Conservation (phyloP, 2,113 vertebrate species). For the Hystrix cristata region DNA sequence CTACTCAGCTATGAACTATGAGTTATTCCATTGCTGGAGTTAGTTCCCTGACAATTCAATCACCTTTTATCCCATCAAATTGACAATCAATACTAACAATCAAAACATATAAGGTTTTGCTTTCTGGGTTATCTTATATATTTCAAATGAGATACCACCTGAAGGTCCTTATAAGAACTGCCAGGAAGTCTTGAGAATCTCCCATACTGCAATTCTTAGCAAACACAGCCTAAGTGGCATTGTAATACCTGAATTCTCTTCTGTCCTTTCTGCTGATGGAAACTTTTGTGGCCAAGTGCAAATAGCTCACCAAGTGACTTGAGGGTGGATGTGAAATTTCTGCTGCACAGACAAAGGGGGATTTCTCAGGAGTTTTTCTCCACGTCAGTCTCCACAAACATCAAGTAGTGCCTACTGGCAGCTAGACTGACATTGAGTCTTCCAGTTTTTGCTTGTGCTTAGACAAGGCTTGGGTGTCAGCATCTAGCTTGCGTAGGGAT, state of each 20-base stretch:
- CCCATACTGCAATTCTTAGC: conserved; percentile 54
- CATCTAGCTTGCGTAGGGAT: neutral
- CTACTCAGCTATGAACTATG: neutral
- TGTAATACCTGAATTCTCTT: conserved; percentile 76
- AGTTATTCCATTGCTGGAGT: neutral
- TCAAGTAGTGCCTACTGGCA: conserved; percentile 79
- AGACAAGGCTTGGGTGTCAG: conserved; percentile 68
- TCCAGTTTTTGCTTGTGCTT: conserved; percentile 66
- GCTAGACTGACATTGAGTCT: conserved; percentile 63
- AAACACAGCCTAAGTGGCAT: conserved; percentile 67
- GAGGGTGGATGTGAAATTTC: conserved; percentile 83
- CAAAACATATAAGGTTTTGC: neutral
- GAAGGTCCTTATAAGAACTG: conserved; percentile 55
- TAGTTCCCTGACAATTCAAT: neutral
- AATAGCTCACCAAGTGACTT: conserved; percentile 84
- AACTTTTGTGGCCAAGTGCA: conserved; percentile 83
- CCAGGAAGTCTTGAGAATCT: conserved; percentile 38
- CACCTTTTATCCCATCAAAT: neutral
- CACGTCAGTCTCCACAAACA: conserved; percentile 83
- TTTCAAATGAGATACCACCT: conserved; percentile 59
- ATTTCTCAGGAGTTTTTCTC: conserved; percentile 85
- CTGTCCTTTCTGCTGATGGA: conserved; percentile 82
- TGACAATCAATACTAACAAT: neutral
- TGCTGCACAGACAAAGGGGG: conserved; percentile 69
- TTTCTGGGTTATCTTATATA: conserved; percentile 5